Evolutionary conservation across 2,113 vertebrate species (phyloP).

Genomic region (Vicugna pacos): DNA sequence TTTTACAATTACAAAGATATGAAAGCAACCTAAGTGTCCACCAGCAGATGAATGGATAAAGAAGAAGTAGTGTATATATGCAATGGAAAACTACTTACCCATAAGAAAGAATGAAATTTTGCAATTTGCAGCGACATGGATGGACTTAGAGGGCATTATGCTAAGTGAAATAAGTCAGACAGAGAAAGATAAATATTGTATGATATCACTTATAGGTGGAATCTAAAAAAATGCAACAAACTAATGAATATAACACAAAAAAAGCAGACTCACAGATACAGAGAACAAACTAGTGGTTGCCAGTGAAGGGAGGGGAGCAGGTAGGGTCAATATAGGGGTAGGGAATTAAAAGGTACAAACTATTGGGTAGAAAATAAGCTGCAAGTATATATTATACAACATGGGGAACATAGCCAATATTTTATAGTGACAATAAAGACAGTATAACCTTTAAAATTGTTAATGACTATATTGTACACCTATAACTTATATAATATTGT

Average conservation of each 20-base stretch:
- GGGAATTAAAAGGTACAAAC: not conserved
- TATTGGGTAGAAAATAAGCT: not conserved
- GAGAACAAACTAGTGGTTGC: not conserved
- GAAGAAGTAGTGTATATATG: not conserved
- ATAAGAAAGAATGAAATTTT: not conserved
- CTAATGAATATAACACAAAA: not conserved
- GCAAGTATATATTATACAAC: not conserved
- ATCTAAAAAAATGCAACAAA: not conserved
- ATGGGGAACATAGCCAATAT: not conserved
- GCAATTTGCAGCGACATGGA: not conserved
- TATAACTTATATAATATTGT: no score
- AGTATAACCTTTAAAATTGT: no score
- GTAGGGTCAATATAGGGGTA: not conserved
- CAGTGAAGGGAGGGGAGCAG: not conserved
- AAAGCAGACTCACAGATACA: not conserved
- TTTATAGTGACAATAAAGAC: not conserved
- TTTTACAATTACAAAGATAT: not conserved
- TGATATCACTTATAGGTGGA: not conserved
- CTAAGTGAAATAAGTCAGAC: not conserved
- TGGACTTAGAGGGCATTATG: not conserved
- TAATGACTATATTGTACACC: no score
- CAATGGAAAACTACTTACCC: not conserved
- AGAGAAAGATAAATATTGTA: not conserved
- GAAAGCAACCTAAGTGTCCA: not conserved
- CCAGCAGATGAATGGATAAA: not conserved